Evolutionary conservation across 2,113 vertebrate genomes (phyloP).

Genomic region (Xerus inauris): DNA sequence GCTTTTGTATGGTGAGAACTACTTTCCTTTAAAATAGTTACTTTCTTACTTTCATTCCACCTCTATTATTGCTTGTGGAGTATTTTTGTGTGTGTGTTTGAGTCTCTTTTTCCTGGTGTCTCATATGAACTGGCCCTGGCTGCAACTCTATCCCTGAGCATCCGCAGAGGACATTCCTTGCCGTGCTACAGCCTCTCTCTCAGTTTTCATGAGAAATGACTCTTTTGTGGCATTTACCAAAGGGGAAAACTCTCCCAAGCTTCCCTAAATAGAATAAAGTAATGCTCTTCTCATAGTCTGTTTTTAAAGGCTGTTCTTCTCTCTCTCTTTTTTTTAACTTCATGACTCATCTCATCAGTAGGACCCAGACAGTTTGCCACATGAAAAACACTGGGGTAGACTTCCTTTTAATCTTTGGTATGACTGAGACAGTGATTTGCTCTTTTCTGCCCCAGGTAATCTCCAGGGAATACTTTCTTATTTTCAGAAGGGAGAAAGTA

Average conservation of each 20-base stretch:
- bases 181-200: conserved; percentile 5
- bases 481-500: conserved; percentile 51
- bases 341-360: neutral
- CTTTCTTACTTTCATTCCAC: conserved; percentile 9
- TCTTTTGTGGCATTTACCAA: conserved; percentile 75
- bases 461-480: neutral
- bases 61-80: conserved; percentile 33
- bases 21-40: conserved; percentile 55
- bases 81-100: neutral
- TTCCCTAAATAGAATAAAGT: conserved; percentile 82
- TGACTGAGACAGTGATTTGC: neutral
- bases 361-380: neutral
- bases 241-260: conserved; percentile 64
- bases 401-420: neutral
- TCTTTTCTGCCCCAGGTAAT: neutral
- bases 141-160: conserved; percentile 60
- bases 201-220: conserved; percentile 83
- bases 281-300: conserved; percentile 81
- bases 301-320: neutral
- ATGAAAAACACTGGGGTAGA: conserved; percentile 52
- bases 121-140: conserved; percentile 53
- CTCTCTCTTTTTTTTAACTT: conserved; percentile 55
- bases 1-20: conserved; percentile 21
- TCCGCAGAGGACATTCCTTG: conserved; percentile 73
- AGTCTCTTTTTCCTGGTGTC: conserved; percentile 67